Percentiles rank a stretch among this genome's conserved stretches.
Conservation (phyloP, 2,797 vertebrate species). For the Psittacula derbiana region DNA sequence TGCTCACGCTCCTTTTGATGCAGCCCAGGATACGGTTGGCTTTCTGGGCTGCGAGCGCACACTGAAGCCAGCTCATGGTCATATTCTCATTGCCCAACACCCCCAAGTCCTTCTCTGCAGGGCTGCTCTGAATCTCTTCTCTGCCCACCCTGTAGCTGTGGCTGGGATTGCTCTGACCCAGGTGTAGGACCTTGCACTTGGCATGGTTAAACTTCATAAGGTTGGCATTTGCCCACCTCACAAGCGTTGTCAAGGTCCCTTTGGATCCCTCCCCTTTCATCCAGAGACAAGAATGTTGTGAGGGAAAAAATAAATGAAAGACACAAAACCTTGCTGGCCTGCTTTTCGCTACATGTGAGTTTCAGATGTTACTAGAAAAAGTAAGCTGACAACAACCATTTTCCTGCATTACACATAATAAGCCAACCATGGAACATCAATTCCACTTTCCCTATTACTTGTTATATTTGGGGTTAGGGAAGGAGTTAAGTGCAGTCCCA, state of each 20-base stretch:
- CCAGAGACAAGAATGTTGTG: neutral
- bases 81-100: neutral
- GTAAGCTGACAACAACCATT: rapidly evolving
- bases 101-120: neutral
- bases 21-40: neutral
- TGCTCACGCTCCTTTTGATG: neutral
- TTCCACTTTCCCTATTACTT: neutral
- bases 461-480: neutral
- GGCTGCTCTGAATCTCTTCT: neutral
- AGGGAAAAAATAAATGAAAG: neutral
- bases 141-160: neutral
- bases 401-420: neutral
- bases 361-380: neutral
- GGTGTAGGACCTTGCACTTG: neutral
- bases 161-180: neutral
- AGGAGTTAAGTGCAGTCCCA: neutral
- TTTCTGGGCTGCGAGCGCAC: neutral
- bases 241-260: neutral
- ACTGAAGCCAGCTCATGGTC: neutral
- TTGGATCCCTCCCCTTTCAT: neutral
- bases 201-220: neutral
- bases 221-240: neutral
- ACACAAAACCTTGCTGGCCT: neutral
- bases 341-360: neutral
- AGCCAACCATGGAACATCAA: rapidly evolving